Conservation (phyloP, 92 coral and sea anemone species). For the Heliopora coerulea region DNA sequence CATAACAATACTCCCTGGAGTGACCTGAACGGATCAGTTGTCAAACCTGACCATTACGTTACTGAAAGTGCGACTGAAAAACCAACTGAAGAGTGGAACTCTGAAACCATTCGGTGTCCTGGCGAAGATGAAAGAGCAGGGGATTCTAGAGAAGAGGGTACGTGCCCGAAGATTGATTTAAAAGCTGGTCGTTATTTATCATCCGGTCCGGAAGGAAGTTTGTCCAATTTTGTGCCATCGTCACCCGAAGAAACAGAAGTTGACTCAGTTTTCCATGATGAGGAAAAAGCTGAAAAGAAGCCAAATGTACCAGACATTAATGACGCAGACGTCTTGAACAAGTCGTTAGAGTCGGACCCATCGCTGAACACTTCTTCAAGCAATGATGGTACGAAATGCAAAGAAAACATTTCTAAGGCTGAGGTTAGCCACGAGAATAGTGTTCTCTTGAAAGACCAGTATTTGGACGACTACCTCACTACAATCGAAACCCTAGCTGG, state of each 20-base stretch:
- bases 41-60: constrained; percentile 22
- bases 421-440: not conserved
- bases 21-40: not conserved
- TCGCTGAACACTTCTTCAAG: not conserved
- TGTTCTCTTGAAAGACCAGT: not conserved
- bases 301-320: not conserved
- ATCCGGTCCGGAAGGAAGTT: not conserved
- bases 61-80: not conserved
- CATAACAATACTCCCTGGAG: not conserved
- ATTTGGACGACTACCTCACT: constrained; percentile 24
- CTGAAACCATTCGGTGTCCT: not conserved
- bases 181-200: constrained; percentile 24
- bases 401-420: not conserved
- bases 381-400: not conserved
- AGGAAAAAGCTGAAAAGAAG: not conserved
- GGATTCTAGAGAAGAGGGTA: not conserved
- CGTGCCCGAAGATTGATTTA: constrained; percentile 7
- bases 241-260: constrained; percentile 16
- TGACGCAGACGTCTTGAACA: not conserved
- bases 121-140: not conserved
- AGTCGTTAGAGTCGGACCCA: not conserved
- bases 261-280: constrained; percentile 8
- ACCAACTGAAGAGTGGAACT: not conserved
- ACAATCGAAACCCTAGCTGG: constrained; percentile 5
- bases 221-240: not conserved